Conservation (phyloP, 2,797 vertebrate species). For the Gallinago solitaria region DNA sequence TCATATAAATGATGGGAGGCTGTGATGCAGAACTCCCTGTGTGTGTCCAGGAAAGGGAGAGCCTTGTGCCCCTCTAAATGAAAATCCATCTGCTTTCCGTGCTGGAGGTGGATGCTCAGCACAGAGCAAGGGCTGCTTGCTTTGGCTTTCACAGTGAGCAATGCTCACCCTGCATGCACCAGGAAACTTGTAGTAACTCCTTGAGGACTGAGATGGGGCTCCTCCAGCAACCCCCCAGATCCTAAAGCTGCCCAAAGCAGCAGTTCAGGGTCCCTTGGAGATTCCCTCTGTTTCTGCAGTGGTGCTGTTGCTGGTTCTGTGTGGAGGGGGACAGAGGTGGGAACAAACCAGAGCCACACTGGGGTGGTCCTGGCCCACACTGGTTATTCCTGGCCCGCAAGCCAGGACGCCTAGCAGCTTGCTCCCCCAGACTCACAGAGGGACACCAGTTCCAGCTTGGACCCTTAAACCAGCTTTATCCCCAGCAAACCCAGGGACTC, state of each 20-base stretch:
- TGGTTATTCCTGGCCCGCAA: not conserved
- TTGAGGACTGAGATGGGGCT: not conserved
- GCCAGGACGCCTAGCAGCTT: not conserved
- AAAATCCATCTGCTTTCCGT: not conserved
- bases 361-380: not conserved
- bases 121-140: not conserved
- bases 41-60: not conserved
- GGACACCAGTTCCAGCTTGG: not conserved
- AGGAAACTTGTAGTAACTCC: not conserved
- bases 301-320: not conserved
- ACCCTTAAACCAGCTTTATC: not conserved
- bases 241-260: not conserved
- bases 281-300: not conserved
- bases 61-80: not conserved
- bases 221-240: not conserved
- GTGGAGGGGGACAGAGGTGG: not conserved
- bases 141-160: not conserved
- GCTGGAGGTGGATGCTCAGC: not conserved
- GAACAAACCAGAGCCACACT: not conserved
- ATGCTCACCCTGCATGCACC: not conserved
- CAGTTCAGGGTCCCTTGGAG: not conserved
- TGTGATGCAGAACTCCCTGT: not conserved
- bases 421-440: accelerated
- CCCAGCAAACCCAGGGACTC: not conserved
- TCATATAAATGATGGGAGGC: not conserved